A percentile compares a stretch with the other conserved stretches of the same genome.
phyloP scores from a whole-genome alignment of 1,140 invertebrate genomes.

The Yoshiicerus persimilis region DNA sequence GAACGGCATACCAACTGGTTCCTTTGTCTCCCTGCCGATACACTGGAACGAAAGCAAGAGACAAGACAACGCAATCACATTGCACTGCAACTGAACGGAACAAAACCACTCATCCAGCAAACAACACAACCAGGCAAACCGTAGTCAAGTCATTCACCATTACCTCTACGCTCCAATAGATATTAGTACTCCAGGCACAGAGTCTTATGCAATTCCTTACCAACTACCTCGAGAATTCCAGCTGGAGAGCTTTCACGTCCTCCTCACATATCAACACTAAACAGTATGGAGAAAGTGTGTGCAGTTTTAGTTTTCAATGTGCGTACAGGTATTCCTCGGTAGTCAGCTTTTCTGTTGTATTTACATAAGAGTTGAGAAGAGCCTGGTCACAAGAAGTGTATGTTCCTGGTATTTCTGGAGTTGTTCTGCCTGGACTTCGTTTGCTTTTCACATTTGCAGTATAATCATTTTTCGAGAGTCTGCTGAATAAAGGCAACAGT shows the following conservation, averaged over 20 bases:
- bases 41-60: slow-evolving; percentile 59
- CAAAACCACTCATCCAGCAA: not conserved
- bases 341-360: not conserved
- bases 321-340: not conserved
- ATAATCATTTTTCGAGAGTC: not conserved
- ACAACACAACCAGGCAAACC: not conserved
- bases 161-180: not conserved
- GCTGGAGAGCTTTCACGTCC: not conserved
- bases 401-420: no score
- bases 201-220: not conserved
- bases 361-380: not conserved
- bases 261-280: not conserved
- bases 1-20: slow-evolving; percentile 75
- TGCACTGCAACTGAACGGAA: not conserved
- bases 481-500: not conserved
- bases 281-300: not conserved
- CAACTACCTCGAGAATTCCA: not conserved
- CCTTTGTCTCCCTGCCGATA: slow-evolving; percentile 75
- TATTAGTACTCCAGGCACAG: not conserved
- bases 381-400: no score
- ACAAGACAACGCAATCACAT: not conserved
- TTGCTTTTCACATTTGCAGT: not conserved
- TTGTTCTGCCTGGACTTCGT: not conserved
- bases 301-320: not conserved
- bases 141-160: not conserved